Percentiles rank a stretch among this genome's conserved stretches.
Evolutionary conservation across 2,888 invertebrate species (phyloP).

Genomic region (Drosophila mulleri): DNA sequence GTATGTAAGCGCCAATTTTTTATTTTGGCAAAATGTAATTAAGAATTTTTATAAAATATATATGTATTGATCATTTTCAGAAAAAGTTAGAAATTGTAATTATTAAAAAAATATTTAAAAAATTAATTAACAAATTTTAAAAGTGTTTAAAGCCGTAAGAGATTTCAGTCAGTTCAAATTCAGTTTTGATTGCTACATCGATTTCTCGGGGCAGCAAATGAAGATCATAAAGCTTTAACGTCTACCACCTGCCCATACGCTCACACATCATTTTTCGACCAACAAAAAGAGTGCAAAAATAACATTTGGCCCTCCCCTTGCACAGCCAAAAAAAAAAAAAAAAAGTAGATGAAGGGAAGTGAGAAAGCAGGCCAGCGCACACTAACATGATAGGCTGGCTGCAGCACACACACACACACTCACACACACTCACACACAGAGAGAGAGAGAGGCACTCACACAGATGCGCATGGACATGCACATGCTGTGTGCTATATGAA

Average conservation of each 20-base stretch:
- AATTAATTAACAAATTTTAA: too few relatives aligned
- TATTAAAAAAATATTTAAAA: too few relatives aligned
- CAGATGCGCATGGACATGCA: conserved; percentile 24
- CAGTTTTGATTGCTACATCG: background rate
- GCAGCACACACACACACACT: conserved; percentile 27
- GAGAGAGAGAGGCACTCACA: conserved; percentile 13
- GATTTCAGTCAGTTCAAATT: background rate
- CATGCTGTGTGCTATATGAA: conserved; percentile 48
- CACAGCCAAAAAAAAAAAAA: conserved; percentile 26
- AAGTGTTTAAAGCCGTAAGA: too few relatives aligned
- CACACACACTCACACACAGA: background rate
- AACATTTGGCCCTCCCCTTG: conserved; percentile 44
- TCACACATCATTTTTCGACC: conserved; percentile 66
- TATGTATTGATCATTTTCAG: background rate
- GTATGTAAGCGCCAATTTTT: conserved; percentile 8
- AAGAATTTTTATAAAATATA: background rate
- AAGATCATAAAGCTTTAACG: conserved; percentile 11
- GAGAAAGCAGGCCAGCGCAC: conserved; percentile 59
- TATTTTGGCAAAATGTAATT: background rate
- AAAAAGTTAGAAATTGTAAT: background rate
- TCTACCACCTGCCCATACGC: conserved; percentile 9
- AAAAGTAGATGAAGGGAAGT: conserved; percentile 18
- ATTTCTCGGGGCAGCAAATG: background rate
- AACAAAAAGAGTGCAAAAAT: conserved; percentile 45
- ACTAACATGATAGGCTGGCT: conserved; percentile 80